Base-by-base conservation (phyloP, 2,113 vertebrate genomes). In the Oenanthe oenanthe region DNA sequence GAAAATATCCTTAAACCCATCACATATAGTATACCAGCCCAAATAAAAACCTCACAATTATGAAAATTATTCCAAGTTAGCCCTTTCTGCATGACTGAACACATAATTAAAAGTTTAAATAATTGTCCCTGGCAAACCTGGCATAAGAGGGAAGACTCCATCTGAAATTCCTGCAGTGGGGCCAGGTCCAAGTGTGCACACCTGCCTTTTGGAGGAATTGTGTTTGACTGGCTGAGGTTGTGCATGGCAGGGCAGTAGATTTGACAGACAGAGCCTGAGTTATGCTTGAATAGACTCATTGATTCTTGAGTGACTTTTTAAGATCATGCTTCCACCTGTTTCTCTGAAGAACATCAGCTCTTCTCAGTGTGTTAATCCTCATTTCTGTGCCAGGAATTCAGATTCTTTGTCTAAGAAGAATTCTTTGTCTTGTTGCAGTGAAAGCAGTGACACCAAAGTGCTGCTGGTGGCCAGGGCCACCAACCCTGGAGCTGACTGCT, bases 401-500 rank as follows among this genome's bases (percentile, higher is more conserved):
- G 2, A 48, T 43, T 94, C 34, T 85, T 78, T 28, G 6, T 61
- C 56, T 82, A 48, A 68, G 34, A 36, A 36, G 34, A 36, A 36
- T 36, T 36, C 34, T 36, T 36, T 36, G 34, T 36, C 34, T 36
- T 36, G 31, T 13, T 57, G 50, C 15, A 57, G 9, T 22, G n/a
- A 78, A 63, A 34, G 13, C 16, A 40, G 34, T 36, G 34, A 67
- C 0, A 1, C 13, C 40, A 72, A 76, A 86, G 5, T 0, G 2
- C 20, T 81, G 32, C 19, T 22, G 16, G 17, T 22, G 22, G 5
- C 13, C 1, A 3, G 6, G n/a, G 6, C 11, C 17, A 60, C 20
- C 21, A 58, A 14, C 1, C 12, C 12, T 20, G 2, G 2, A 3
- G 32, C 28, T 0, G 1, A 34, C 12, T 57, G 45, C 22, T 70